Conservation (phyloP, 2,113 vertebrate genomes). For the Lampris incognitus region DNA sequence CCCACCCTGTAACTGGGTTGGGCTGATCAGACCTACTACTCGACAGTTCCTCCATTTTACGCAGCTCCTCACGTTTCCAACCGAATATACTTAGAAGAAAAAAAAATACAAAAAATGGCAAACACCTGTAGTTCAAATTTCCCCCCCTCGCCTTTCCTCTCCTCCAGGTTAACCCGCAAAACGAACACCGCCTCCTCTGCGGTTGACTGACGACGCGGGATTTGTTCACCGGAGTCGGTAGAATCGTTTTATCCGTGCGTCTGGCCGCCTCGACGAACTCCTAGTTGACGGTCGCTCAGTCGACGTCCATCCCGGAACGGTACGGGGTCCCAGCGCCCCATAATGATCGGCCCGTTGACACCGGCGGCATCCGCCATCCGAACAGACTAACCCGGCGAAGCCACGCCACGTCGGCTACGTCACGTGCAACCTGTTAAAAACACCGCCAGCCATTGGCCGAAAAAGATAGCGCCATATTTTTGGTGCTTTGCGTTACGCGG, state of each 20-base stretch:
- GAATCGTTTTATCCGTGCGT: slow-evolving; percentile 51
- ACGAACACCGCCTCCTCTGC: slow-evolving; percentile 59
- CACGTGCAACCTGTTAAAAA: slow-evolving; percentile 63
- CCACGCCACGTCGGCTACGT: slow-evolving; percentile 74
- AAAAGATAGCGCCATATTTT: slow-evolving; percentile 82
- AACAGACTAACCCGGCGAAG: slow-evolving; percentile 55
- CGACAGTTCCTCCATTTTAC: slow-evolving; percentile 70
- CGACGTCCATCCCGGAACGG: slow-evolving; percentile 66
- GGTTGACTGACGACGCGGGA: slow-evolving; percentile 5
- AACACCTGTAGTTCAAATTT: slow-evolving; percentile 35
- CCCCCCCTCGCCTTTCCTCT: slow-evolving; percentile 23
- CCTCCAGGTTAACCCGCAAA: slow-evolving; percentile 23
- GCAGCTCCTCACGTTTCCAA: slow-evolving; percentile 7
- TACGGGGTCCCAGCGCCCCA: slow-evolving; percentile 75
- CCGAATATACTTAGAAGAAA: slow-evolving; percentile 28
- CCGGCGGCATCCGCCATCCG: slow-evolving; percentile 62
- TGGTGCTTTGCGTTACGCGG: slow-evolving; percentile 39
- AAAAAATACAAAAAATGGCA: slow-evolving; percentile 9
- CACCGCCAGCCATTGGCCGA: slow-evolving; percentile 72
- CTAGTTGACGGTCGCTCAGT: slow-evolving; percentile 55
- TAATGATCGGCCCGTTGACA: slow-evolving; percentile 66
- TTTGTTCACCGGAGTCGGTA: neutral
- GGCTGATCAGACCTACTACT: slow-evolving; percentile 59
- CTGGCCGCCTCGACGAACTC: slow-evolving; percentile 61
- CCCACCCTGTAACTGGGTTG: slow-evolving; percentile 67